Evolutionary conservation across 2,113 vertebrate genomes (phyloP), one percentile per base, ranked within the genome.

Genomic region (Pedetes capensis): DNA sequence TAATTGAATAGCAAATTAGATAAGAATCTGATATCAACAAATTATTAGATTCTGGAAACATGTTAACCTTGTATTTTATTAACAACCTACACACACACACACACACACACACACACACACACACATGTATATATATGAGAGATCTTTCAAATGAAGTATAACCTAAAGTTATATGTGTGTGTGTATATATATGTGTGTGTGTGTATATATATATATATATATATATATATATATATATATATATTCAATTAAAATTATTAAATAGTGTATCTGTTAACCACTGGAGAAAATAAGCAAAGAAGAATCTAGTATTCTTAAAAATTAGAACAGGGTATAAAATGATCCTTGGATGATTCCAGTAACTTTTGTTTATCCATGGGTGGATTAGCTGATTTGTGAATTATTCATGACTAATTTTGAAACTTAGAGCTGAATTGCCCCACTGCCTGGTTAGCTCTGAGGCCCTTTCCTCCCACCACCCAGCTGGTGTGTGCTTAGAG

Each of bases 381-480:
- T 96, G 39, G 94, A 95, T 96, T 95, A 95, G 97, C 92, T 97
- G 87, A 87, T 93, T 95, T 92, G 90, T 96, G 96, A 97, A 97
- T 97, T 96, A 97, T 97, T 96, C 95, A 96, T 96, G 95, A 96
- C 95, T 97, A 97, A 97, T 96, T 97, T 96, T 93, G 93, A 96
- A 95, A 96, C 72, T 96, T 85, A 90, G 91, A 86, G 63, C 78
- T 90, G 87, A 83, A 94, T 94, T 97, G 90, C 92, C 94, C 97
- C 94, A 95, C 81, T 97, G 95, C 94, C 93, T 97, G 91, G 84
- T 96, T 97, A 95, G 94, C 74, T 96, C 87, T 69, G 42, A 96
- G 86, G 96, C 88, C 97, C 75, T 96, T 96, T 96, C 97, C 97
- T 97, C 97, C 97, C 94, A 97, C 97, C 49, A 96, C 72, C 96